These are phyloP conservation scores for Ephydatia muelleri DNA, from an alignment of 37 sponge, comb jelly and placozoan species.

Conservation along the genomic window DNA sequence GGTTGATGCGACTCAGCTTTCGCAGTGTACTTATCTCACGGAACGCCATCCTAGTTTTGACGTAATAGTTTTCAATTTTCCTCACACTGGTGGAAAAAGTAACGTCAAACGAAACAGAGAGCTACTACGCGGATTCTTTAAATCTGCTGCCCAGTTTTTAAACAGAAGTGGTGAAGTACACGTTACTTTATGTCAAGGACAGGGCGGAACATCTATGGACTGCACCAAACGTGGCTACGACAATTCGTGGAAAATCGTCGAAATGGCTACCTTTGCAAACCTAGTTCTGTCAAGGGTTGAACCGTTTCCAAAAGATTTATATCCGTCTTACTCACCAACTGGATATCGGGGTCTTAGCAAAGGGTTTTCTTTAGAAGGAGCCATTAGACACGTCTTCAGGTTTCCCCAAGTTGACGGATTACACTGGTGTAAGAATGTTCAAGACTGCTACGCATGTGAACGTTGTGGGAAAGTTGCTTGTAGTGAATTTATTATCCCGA, in stretches of 20 bases:
- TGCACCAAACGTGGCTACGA: slow-evolving; percentile 47
- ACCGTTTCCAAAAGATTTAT: slow-evolving; percentile 35
- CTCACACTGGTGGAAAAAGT: slow-evolving; percentile 87
- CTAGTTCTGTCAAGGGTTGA: slow-evolving; percentile 48
- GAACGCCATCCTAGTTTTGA: slow-evolving; percentile 15
- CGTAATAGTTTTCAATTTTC: slow-evolving; percentile 80
- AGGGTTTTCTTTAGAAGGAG: slow-evolving; percentile 52
- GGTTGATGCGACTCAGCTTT: slow-evolving; percentile 73
- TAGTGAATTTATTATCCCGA: neutral
- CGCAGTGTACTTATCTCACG: slow-evolving; percentile 7
- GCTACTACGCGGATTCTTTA: slow-evolving; percentile 55
- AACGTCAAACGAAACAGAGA: slow-evolving; percentile 63
- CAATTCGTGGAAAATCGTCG: slow-evolving; percentile 82
- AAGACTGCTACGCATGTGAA: neutral
- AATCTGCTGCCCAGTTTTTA: slow-evolving; percentile 40
- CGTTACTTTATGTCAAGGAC: slow-evolving; percentile 76
- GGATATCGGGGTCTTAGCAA: slow-evolving; percentile 73
- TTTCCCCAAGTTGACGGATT: slow-evolving; percentile 16
- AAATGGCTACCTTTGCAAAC: slow-evolving; percentile 74
- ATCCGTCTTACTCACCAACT: slow-evolving; percentile 61
- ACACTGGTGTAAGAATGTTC: neutral
- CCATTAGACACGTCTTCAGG: slow-evolving; percentile 61
- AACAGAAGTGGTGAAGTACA: slow-evolving; percentile 35
- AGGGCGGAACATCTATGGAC: slow-evolving; percentile 85
- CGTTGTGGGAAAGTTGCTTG: neutral